Conservation (phyloP, 2,113 vertebrate genomes). For the Chinchilla lanigera region DNA sequence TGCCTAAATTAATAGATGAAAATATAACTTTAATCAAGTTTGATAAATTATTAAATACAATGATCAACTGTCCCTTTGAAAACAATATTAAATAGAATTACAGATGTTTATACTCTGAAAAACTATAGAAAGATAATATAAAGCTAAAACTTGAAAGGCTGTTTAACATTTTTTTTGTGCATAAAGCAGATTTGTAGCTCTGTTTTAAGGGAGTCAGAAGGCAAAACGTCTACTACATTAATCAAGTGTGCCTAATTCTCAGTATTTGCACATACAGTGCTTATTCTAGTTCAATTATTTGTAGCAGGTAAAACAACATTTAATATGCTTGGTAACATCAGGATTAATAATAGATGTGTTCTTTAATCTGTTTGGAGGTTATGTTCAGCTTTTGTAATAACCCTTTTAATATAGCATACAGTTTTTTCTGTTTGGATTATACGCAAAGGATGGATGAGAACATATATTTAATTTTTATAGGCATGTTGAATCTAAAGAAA, state of each 20-base stretch:
- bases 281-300: slow-evolving; percentile 76
- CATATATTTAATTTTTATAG: slow-evolving; percentile 52
- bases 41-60: neutral
- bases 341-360: slow-evolving; percentile 78
- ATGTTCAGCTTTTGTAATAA: slow-evolving; percentile 65
- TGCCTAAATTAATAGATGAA: neutral
- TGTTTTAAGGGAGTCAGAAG: slow-evolving; percentile 16
- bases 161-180: slow-evolving; percentile 10
- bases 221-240: slow-evolving; percentile 56
- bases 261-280: slow-evolving; percentile 63
- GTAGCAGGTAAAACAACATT: slow-evolving; percentile 76
- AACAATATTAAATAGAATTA: neutral
- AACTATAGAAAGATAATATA: slow-evolving; percentile 48
- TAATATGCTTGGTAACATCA: slow-evolving; percentile 74
- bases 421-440: slow-evolving; percentile 49
- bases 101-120: neutral
- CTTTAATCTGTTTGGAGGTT: slow-evolving; percentile 76
- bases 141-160: slow-evolving; percentile 51
- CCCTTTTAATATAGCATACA: slow-evolving; percentile 21
- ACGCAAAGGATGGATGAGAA: slow-evolving; percentile 43
- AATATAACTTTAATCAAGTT: neutral
- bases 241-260: slow-evolving; percentile 60
- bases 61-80: neutral
- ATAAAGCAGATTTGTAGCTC: slow-evolving; percentile 52
- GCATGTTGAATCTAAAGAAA: slow-evolving; percentile 38